Base-by-base conservation (phyloP, 2,888 invertebrate genomes). In the Andrena chrysosceles region DNA sequence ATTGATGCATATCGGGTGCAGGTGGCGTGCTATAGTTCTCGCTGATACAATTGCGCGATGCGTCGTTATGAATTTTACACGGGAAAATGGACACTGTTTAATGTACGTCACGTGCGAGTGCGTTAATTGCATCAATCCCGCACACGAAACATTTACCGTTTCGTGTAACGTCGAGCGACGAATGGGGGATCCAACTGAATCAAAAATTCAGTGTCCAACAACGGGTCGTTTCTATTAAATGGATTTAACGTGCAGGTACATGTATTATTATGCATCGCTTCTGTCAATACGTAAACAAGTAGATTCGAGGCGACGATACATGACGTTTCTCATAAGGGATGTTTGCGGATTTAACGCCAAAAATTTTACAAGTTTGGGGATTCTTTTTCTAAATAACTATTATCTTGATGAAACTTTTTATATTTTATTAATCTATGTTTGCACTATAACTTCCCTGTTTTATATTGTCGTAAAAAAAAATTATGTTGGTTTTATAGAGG, bases 51-150 rank as follows among this genome's bases (percentile, higher is more conserved):
- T 80, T 56, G 29, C n/a, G 42, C 67, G 48, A 29, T 20, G 48
- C 26, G 48, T 56, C 48, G 62, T 10, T 60, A 48, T 26, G 48
- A 72, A 56, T 72, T 48, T 54, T 35, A 33, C 26, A 31, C 29
- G n/a, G 13, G 59, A 48, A 62, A 52, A 54, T 29, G 42, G 3
- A 42, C 20, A 29, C 5, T 48, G 33, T 80, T 80, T 72, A 79
- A 67, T 52, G 81, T 31, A 56, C 29, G 59, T 70, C 31, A 13
- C n/a, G 2, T 16, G 33, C 52, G 31, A 16, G 10, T n/a, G 67
- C 52, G 60, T 76, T 62, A 54, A 77, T 77, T 52, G 31, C 48
- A 26, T n/a, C 42, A 33, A 62, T 67, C 29, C 10, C 59, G 23
- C 29, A 42, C 29, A 16, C 23, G 26, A 68, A 68, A 77, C 54